Evolutionary conservation across 2,888 invertebrate species (phyloP).

Genomic region (Silvanus unidentatus): DNA sequence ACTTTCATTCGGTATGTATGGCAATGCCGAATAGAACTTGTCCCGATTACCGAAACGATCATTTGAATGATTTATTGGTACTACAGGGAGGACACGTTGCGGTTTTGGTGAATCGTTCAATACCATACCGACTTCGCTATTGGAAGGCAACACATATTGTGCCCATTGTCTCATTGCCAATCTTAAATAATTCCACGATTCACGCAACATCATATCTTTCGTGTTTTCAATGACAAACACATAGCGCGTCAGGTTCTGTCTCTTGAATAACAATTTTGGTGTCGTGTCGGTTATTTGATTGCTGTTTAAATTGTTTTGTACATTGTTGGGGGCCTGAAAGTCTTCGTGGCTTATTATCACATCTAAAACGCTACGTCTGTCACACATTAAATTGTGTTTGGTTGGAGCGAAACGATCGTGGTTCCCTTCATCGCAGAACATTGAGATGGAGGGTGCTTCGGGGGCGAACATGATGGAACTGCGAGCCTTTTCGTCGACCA

Average conservation of each 20-base stretch:
- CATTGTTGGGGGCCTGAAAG: constrained; percentile 39
- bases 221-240: constrained; percentile 56
- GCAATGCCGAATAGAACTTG: constrained; percentile 41
- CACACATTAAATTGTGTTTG: constrained; percentile 60
- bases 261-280: constrained; percentile 50
- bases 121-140: constrained; percentile 51
- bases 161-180: constrained; percentile 56
- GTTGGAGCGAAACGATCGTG: constrained; percentile 60
- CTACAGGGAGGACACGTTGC: constrained; percentile 38
- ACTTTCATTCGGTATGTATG: constrained; percentile 50
- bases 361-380: constrained; percentile 54
- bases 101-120: constrained; percentile 45
- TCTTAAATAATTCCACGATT: constrained; percentile 56
- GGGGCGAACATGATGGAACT: constrained; percentile 52
- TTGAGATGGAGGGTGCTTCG: constrained; percentile 49
- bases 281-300: constrained; percentile 45
- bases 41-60: constrained; percentile 27
- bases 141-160: constrained; percentile 50
- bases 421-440: constrained; percentile 57
- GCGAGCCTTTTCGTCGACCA: constrained; percentile 48
- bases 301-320: constrained; percentile 26
- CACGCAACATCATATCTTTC: constrained; percentile 52
- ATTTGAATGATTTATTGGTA: constrained; percentile 34
- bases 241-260: constrained; percentile 50
- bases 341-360: constrained; percentile 53